phyloP scores from a whole-genome alignment of 2,888 invertebrate genomes.

The Limnephilus rhombicus region DNA sequence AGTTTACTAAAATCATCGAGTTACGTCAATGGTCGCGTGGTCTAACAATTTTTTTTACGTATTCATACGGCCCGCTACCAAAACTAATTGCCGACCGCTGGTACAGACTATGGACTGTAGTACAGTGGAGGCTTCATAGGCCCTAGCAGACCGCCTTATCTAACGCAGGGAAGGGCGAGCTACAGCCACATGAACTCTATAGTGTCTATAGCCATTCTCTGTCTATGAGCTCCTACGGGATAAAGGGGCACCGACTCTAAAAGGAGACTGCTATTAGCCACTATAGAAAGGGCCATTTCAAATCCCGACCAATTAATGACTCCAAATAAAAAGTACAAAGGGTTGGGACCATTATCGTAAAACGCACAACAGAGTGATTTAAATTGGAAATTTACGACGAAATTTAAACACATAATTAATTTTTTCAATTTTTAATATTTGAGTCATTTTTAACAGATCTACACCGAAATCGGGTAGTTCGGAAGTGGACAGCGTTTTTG shows the following conservation, averaged over 20 bases:
- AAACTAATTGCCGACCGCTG: no score
- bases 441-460: neutral
- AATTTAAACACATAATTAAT: neutral
- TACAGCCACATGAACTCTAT: neutral
- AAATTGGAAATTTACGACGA: neutral
- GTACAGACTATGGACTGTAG: no score
- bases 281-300: neutral
- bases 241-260: slow-evolving; percentile 46
- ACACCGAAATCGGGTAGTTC: no score
- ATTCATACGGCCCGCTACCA: no score
- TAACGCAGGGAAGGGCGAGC: neutral
- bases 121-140: no score
- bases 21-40: no score
- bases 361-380: neutral
- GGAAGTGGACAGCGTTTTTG: no score
- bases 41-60: no score
- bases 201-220: neutral
- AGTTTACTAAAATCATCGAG: no score
- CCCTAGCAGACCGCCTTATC: slow-evolving; percentile 19
- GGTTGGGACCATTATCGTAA: neutral
- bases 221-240: neutral
- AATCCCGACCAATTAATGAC: slow-evolving; percentile 30
- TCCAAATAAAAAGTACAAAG: slow-evolving; percentile 27
- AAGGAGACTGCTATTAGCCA: slow-evolving; percentile 8
- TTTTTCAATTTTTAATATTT: neutral